phyloP scores from a whole-genome alignment of 2,113 vertebrate species.

The Aspidoscelis tigris region DNA sequence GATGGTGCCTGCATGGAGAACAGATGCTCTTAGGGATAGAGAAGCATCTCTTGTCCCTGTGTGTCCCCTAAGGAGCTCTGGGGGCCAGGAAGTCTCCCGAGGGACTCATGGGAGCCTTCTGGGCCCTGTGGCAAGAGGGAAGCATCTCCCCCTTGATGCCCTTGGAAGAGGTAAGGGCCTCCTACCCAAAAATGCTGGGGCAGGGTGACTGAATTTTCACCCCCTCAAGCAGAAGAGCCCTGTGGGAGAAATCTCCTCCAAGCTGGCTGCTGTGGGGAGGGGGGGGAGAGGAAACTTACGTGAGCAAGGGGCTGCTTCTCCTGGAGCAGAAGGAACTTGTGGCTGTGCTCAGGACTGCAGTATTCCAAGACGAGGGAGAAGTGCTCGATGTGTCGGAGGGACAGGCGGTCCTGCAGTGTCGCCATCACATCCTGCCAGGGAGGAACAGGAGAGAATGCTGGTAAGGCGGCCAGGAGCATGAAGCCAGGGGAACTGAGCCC shows the following conservation, averaged over 20 bases:
- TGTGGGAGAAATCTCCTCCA: not conserved
- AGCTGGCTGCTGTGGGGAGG: not conserved
- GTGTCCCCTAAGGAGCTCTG: too few relatives aligned
- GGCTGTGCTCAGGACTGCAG: constrained; percentile 88
- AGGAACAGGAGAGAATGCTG: fast-evolving
- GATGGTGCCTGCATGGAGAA: too few relatives aligned
- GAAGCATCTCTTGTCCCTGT: too few relatives aligned
- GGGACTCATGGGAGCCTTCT: too few relatives aligned
- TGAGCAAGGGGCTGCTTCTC: constrained; percentile 96
- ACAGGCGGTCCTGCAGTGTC: constrained; percentile 95
- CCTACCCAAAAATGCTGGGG: too few relatives aligned
- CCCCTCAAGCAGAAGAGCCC: not conserved
- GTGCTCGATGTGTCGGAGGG: constrained; percentile 96
- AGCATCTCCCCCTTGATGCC: too few relatives aligned
- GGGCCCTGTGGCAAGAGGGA: too few relatives aligned
- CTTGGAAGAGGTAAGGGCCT: not conserved
- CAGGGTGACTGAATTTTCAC: not conserved
- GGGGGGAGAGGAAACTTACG: constrained; percentile 73
- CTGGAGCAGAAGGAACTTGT: constrained; percentile 91
- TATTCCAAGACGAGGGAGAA: constrained; percentile 96
- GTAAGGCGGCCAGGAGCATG: fast-evolving
- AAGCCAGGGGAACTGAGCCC: too few relatives aligned
- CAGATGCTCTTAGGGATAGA: too few relatives aligned
- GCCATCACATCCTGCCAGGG: constrained; percentile 91
- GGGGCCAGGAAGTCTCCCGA: too few relatives aligned